Percentiles rank a stretch among this genome's conserved stretches.
Conservation (phyloP, 2,797 vertebrate species). For the Myiotriccus ornatus region DNA sequence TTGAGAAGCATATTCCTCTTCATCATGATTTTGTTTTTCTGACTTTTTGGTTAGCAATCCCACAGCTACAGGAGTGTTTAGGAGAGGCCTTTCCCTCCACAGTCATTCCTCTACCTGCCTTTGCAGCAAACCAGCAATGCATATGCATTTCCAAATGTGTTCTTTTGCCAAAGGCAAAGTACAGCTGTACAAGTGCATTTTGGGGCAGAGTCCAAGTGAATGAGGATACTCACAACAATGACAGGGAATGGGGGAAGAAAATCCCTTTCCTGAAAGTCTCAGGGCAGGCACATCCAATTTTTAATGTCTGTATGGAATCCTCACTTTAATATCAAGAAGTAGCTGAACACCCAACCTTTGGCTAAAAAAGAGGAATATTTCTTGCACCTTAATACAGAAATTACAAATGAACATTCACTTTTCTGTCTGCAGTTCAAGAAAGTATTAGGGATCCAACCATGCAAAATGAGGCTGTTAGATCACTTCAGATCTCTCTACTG, state of each 20-base stretch:
- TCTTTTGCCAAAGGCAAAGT: background rate
- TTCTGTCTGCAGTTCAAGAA: background rate
- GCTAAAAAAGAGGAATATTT: background rate
- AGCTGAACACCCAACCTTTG: background rate
- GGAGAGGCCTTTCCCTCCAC: background rate
- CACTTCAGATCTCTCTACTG: conserved; percentile 36
- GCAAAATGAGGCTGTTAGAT: conserved; percentile 28
- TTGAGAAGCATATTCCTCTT: background rate
- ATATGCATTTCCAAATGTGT: background rate
- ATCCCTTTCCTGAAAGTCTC: background rate
- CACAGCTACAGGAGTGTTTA: background rate
- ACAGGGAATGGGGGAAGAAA: background rate
- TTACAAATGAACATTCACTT: background rate
- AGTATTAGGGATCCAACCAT: background rate
- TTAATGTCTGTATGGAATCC: conserved; percentile 56
- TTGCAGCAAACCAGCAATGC: background rate
- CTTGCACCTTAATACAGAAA: background rate
- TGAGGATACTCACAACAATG: background rate
- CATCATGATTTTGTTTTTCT: background rate
- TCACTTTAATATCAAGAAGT: conserved; percentile 45
- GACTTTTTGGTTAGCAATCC: background rate
- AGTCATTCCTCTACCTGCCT: background rate
- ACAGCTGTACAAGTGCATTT: background rate
- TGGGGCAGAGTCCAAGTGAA: background rate
- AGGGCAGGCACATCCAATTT: background rate